Conservation (phyloP, 2,888 invertebrate species). For the Agrochola macilenta region DNA sequence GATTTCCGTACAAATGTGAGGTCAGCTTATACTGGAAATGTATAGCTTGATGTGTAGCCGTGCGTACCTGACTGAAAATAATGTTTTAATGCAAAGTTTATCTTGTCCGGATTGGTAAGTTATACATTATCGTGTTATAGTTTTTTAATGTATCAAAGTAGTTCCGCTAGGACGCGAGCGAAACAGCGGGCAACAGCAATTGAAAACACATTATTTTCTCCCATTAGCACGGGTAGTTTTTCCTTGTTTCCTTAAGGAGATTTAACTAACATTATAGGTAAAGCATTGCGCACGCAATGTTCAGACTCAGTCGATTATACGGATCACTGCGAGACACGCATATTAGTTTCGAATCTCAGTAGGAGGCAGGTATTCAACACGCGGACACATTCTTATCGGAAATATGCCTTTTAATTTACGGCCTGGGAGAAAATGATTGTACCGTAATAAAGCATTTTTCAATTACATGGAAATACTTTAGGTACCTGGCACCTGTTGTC, state of each 20-base stretch:
- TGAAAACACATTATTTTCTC: slow-evolving; percentile 6
- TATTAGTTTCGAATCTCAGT: neutral
- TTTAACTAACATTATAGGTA: neutral
- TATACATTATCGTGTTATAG: neutral
- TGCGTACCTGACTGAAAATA: neutral
- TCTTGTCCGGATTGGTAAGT: neutral
- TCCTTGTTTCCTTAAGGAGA: neutral
- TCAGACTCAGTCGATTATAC: neutral
- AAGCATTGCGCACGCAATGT: neutral
- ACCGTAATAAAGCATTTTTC: slow-evolving; percentile 9
- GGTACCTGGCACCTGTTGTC: neutral
- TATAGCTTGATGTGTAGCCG: too few species aligned
- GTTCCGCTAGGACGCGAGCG: neutral
- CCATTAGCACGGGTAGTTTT: neutral
- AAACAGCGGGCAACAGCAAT: neutral
- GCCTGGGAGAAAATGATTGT: neutral
- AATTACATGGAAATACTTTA: neutral
- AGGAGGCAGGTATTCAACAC: neutral
- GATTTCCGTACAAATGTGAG: too few species aligned
- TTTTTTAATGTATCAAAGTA: neutral
- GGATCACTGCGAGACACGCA: slow-evolving; percentile 9
- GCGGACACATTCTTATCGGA: neutral
- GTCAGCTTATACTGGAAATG: too few species aligned
- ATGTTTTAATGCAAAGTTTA: neutral
- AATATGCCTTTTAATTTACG: neutral